Percentiles rank a stretch among this genome's conserved stretches.
Evolutionary conservation across 2,113 vertebrate genomes (phyloP).

Genomic region (Mandrillus leucophaeus): DNA sequence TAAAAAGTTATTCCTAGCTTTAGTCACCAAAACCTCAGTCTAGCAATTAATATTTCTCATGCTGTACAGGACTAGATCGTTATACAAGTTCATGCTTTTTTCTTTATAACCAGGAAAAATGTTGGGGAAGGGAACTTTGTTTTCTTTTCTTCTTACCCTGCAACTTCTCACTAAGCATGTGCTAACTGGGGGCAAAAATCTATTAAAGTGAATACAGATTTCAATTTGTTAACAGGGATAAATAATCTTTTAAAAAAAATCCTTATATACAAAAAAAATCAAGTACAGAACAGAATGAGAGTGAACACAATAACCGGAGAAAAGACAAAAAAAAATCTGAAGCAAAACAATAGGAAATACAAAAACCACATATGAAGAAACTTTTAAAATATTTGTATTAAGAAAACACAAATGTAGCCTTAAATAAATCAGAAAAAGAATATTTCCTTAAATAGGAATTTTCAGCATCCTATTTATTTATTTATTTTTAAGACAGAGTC

Average conservation of each 20-base stretch:
- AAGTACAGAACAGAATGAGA: neutral
- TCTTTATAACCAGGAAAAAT: neutral
- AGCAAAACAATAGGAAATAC: neutral
- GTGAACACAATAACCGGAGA: neutral
- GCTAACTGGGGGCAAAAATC: neutral
- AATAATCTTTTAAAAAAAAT: neutral
- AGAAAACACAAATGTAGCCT: neutral
- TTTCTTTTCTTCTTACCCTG: neutral
- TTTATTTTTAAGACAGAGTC: too few relatives aligned
- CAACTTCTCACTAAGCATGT: neutral
- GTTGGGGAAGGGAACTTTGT: neutral
- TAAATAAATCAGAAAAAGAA: neutral
- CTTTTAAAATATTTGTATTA: neutral
- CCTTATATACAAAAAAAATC: neutral
- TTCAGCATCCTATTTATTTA: neutral
- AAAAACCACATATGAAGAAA: neutral
- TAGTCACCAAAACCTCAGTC: neutral
- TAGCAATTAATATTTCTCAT: neutral
- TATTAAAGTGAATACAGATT: neutral
- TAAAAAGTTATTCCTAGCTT: neutral
- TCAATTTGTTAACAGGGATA: neutral
- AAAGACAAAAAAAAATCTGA: neutral
- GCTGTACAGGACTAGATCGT: neutral
- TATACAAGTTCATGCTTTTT: neutral
- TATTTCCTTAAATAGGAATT: neutral